Evolutionary conservation across 2,797 vertebrate genomes (phyloP).

Genomic region (Hydrocynus forskahlii): DNA sequence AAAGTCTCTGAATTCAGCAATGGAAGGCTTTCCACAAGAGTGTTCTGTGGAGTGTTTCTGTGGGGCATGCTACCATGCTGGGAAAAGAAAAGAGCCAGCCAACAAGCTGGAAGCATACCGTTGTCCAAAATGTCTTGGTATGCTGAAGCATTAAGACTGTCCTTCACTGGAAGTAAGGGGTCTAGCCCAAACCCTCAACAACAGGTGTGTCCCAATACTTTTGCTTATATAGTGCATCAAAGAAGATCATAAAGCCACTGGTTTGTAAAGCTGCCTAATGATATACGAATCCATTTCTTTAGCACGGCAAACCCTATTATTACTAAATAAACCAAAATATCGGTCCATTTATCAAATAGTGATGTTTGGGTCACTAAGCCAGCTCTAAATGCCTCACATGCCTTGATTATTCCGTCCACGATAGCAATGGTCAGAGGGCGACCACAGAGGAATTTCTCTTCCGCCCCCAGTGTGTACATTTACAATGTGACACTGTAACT

Average conservation of each 20-base stretch:
- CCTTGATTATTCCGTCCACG: slow-evolving; percentile 55
- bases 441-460: slow-evolving; percentile 70
- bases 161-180: too few species aligned
- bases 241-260: background rate
- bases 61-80: too few species aligned
- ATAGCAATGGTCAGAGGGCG: slow-evolving; percentile 61
- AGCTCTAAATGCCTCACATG: slow-evolving; percentile 56
- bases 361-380: background rate
- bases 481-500: slow-evolving; percentile 73
- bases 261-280: background rate
- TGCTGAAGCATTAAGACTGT: too few species aligned
- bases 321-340: slow-evolving; percentile 14
- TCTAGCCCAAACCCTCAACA: too few species aligned
- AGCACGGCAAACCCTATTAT: background rate
- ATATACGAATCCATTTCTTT: background rate
- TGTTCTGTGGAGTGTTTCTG: too few species aligned
- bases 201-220: too few species aligned
- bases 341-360: background rate
- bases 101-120: too few species aligned
- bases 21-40: too few species aligned
- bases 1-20: too few species aligned
- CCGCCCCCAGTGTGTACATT: slow-evolving; percentile 72
- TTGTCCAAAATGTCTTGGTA: too few species aligned
- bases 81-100: too few species aligned
- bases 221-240: background rate